These are phyloP conservation scores for mouse (Mus musculus) DNA, from an alignment of 2,113 vertebrate species.

Conservation along the genomic window DNA sequence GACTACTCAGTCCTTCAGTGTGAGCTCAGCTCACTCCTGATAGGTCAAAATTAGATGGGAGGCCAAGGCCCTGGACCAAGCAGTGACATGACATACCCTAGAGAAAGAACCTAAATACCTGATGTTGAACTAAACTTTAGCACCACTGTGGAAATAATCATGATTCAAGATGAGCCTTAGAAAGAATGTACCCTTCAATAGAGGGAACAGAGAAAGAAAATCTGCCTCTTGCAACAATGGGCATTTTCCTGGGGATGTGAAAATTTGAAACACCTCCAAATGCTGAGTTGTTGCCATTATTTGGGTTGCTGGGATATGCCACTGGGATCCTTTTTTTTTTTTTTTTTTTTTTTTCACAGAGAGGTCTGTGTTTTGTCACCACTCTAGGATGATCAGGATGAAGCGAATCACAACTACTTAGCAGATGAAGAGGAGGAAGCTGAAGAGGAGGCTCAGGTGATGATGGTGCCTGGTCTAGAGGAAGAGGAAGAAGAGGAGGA, in stretches of 20 bases:
- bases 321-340: slow-evolving; percentile 8
- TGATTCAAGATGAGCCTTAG: slow-evolving; percentile 14
- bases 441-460: slow-evolving; percentile 66
- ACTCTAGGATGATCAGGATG: slow-evolving; percentile 91
- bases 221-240: slow-evolving; percentile 74
- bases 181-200: slow-evolving; percentile 53
- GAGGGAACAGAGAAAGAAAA: slow-evolving; percentile 62
- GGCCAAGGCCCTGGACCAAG: not conserved
- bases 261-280: slow-evolving; percentile 85
- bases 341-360: slow-evolving; percentile 57
- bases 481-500: slow-evolving; percentile 81
- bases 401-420: slow-evolving; percentile 90
- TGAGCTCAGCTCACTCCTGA: slow-evolving; percentile 42
- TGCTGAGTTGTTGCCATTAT: slow-evolving; percentile 82
- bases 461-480: slow-evolving; percentile 85
- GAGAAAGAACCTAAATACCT: slow-evolving; percentile 32
- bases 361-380: slow-evolving; percentile 85
- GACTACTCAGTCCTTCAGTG: not conserved
- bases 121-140: slow-evolving; percentile 49
- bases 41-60: slow-evolving; percentile 19
- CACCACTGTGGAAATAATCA: slow-evolving; percentile 45
- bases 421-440: slow-evolving; percentile 90
- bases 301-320: slow-evolving; percentile 82
- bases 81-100: not conserved
- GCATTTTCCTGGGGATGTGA: slow-evolving; percentile 83